Evolutionary conservation across 30 jellyfish, hydroid and myxozoan genomes (phyloP).

Genomic region (Mastigias papua): DNA sequence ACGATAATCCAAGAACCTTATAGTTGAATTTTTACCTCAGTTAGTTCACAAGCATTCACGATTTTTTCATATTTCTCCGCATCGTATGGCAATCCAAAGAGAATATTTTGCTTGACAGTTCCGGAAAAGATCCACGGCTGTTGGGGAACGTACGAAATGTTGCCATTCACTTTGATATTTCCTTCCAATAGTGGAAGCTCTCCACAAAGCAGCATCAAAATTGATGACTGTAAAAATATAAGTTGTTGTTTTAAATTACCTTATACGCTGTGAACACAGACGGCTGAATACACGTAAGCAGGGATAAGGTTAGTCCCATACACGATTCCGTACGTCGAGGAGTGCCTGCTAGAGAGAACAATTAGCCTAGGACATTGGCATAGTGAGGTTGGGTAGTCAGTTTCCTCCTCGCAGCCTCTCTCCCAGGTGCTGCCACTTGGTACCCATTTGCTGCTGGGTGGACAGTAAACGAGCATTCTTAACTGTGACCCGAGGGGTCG

Average conservation of each 20-base stretch:
- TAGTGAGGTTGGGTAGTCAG: too few species aligned
- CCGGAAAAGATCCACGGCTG: constrained; percentile 94
- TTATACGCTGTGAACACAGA: background rate
- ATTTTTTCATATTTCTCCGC: constrained; percentile 34
- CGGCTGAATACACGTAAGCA: background rate
- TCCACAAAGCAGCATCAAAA: constrained; percentile 74
- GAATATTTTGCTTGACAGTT: constrained; percentile 82
- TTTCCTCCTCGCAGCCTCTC: too few species aligned
- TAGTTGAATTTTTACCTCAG: constrained; percentile 63
- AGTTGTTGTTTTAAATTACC: background rate
- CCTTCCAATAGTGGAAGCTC: constrained; percentile 79
- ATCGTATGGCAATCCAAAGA: constrained; percentile 75
- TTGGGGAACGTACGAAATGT: constrained; percentile 82
- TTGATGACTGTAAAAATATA: constrained; percentile 61
- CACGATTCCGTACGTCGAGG: too few species aligned
- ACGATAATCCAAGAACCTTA: too few species aligned
- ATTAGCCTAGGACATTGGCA: too few species aligned
- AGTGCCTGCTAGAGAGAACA: too few species aligned
- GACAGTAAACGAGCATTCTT: too few species aligned
- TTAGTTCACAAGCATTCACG: constrained; percentile 53
- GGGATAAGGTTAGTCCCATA: too few species aligned
- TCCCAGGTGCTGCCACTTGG: too few species aligned
- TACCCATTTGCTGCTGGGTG: too few species aligned
- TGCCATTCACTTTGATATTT: constrained; percentile 57
- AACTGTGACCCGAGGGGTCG: too few species aligned